Evolutionary conservation across 2,113 vertebrate genomes (phyloP).

Genomic region (Laticauda colubrina): DNA sequence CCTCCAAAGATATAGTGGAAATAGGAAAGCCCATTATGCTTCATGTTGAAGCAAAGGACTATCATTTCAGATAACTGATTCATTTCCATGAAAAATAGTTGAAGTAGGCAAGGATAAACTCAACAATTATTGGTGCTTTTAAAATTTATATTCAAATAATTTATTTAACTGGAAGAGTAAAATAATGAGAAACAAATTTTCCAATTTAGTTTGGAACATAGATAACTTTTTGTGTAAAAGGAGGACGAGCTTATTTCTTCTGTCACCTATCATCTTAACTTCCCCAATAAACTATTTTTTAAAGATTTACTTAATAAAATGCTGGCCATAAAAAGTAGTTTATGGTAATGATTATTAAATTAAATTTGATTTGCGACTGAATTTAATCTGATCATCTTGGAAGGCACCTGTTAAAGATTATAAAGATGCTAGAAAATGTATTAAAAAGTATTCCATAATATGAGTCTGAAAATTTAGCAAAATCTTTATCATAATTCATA

Average conservation of each 20-base stretch:
- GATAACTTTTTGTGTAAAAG: neutral
- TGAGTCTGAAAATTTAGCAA: constrained; percentile 47
- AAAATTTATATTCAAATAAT: neutral
- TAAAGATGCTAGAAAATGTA: neutral
- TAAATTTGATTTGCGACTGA: neutral
- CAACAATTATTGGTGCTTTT: neutral
- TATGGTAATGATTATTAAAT: neutral
- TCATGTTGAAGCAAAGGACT: neutral
- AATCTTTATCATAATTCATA: constrained; percentile 27
- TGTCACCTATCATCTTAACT: neutral
- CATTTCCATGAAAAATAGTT: neutral
- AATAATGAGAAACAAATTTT: neutral
- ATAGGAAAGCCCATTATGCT: neutral
- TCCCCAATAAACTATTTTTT: neutral
- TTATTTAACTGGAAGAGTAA: neutral
- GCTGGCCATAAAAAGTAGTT: neutral
- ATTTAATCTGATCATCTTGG: neutral
- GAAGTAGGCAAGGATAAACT: neutral
- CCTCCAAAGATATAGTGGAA: neutral
- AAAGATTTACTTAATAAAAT: neutral
- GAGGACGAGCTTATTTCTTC: neutral
- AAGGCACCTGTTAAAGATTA: neutral
- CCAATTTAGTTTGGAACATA: neutral
- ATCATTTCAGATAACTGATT: neutral
- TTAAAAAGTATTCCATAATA: neutral